Conservation (phyloP, 1,140 invertebrate genomes). For the Aporrectodea caliginosa region DNA sequence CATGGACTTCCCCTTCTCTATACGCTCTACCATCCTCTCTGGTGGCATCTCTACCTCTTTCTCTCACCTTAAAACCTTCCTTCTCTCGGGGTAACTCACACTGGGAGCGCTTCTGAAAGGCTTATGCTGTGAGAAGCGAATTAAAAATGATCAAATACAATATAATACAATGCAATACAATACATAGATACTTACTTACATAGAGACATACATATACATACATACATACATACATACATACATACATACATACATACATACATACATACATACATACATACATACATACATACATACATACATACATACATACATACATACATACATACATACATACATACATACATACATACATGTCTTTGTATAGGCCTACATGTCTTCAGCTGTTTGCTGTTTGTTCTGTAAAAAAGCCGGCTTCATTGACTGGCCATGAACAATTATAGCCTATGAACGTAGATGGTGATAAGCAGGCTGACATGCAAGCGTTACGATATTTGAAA, state of each 20-base stretch:
- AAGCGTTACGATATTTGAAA: background rate
- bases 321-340: slow-evolving; percentile 7
- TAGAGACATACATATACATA: too few relatives aligned
- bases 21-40: too few relatives aligned
- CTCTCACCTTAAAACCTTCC: too few relatives aligned
- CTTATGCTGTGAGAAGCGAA: too few relatives aligned
- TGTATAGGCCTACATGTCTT: background rate
- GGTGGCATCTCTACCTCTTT: too few relatives aligned
- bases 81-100: too few relatives aligned
- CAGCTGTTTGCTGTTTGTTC: background rate
- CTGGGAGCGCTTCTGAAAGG: too few relatives aligned
- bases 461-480: background rate
- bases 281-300: slow-evolving; percentile 7
- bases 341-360: slow-evolving; percentile 1
- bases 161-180: too few relatives aligned
- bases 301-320: slow-evolving; percentile 7
- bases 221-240: slow-evolving; percentile 20
- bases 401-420: background rate
- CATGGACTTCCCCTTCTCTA: too few relatives aligned
- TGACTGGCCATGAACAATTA: background rate
- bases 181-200: too few relatives aligned
- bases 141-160: too few relatives aligned
- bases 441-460: background rate
- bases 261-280: slow-evolving; percentile 6
- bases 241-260: slow-evolving; percentile 6